Evolutionary conservation across 1,140 invertebrate species (phyloP).

Genomic region (Drosophila trapezifrons): DNA sequence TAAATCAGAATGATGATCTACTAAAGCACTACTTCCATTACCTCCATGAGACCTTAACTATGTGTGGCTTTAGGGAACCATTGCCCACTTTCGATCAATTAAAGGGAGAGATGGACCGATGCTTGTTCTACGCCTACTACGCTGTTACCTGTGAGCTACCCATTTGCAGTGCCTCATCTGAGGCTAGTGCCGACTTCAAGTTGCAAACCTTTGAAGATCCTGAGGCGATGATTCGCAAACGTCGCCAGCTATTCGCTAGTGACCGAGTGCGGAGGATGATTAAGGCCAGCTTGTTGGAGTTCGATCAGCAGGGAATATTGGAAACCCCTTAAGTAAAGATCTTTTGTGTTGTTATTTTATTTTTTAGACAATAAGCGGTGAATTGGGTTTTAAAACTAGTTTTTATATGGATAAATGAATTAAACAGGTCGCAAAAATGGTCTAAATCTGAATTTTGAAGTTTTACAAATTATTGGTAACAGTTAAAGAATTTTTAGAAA

Average conservation of each 20-base stretch:
- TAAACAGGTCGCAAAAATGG: no score
- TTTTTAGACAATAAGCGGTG: background rate
- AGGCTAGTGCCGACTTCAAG: conserved; percentile 42
- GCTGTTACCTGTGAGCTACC: conserved; percentile 63
- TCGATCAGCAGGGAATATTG: conserved; percentile 65
- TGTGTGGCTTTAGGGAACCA: conserved; percentile 56
- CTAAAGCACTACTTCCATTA: conserved; percentile 67
- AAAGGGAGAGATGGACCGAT: conserved; percentile 61
- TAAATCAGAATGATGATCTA: conserved; percentile 68
- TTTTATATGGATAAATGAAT: no score
- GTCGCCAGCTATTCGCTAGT: conserved; percentile 46
- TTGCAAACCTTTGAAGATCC: conserved; percentile 42
- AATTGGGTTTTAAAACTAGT: background rate
- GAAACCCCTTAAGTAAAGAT: conserved; percentile 21
- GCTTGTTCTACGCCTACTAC: conserved; percentile 68
- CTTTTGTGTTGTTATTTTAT: background rate
- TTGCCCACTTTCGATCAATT: conserved; percentile 81
- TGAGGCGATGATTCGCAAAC: conserved; percentile 39
- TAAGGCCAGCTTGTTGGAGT: conserved; percentile 39
- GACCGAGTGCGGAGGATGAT: conserved; percentile 51
- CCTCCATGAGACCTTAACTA: conserved; percentile 73
- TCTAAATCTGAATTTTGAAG: no score
- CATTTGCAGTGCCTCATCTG: conserved; percentile 49
- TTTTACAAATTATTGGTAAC: no score
- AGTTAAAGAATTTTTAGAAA: background rate